Evolutionary conservation across 2,888 invertebrate genomes (phyloP).

Genomic region (Venustoraphidia nigricollis): DNA sequence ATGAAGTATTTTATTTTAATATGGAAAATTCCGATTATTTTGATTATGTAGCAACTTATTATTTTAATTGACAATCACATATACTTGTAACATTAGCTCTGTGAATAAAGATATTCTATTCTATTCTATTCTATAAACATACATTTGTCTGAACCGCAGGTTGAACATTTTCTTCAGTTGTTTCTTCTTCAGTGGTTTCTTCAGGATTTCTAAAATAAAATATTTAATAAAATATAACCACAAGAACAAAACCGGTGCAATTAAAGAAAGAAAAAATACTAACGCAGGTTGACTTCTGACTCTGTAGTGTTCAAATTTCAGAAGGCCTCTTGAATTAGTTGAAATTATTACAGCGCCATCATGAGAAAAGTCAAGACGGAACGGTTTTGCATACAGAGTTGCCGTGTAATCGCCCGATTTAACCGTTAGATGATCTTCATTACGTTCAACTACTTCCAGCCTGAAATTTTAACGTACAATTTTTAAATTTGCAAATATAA

Average conservation of each 20-base stretch:
- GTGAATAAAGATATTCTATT: too few relatives aligned
- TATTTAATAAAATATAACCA: neutral
- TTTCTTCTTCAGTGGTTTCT: slow-evolving; percentile 2
- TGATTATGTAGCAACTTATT: too few relatives aligned
- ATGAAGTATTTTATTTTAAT: too few relatives aligned
- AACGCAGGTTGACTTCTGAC: slow-evolving; percentile 33
- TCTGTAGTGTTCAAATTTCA: slow-evolving; percentile 81
- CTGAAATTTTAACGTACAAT: slow-evolving; percentile 17
- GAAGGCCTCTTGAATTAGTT: slow-evolving; percentile 76
- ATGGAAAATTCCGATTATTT: too few relatives aligned
- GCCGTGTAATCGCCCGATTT: slow-evolving; percentile 41
- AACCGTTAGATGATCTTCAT: slow-evolving; percentile 36
- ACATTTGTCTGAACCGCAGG: slow-evolving; percentile 18
- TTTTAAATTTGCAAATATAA: too few relatives aligned
- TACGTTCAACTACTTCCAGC: slow-evolving; percentile 39
- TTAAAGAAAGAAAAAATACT: slow-evolving; percentile 11
- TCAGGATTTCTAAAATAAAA: slow-evolving; percentile 17
- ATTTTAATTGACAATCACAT: too few relatives aligned
- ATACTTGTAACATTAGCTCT: too few relatives aligned
- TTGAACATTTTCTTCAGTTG: slow-evolving; percentile 13
- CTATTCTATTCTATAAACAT: too few relatives aligned
- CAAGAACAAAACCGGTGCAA: neutral
- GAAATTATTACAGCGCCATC: slow-evolving; percentile 56
- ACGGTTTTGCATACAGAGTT: slow-evolving; percentile 56
- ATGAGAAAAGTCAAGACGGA: slow-evolving; percentile 69